Evolutionary conservation across 2,888 invertebrate species (phyloP).

Genomic region (Noctuana brunneofusca): DNA sequence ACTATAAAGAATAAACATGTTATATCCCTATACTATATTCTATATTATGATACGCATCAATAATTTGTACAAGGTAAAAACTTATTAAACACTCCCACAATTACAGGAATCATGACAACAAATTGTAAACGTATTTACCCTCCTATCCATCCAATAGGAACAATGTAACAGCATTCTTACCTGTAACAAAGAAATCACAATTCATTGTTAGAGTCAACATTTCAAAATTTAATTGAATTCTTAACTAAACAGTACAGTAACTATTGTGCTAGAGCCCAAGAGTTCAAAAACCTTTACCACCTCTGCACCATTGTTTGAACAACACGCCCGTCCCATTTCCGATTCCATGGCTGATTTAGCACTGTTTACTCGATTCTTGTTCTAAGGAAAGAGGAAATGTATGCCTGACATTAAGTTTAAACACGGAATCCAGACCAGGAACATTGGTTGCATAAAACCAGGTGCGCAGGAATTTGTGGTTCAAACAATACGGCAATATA

Average conservation of each 20-base stretch:
- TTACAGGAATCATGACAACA: not conserved
- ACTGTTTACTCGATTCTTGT: constrained; percentile 52
- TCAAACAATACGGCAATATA: constrained; percentile 58
- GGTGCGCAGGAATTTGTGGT: constrained; percentile 57
- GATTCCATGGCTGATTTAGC: constrained; percentile 50
- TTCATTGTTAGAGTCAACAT: constrained; percentile 34
- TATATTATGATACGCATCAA: no score
- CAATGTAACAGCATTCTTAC: constrained; percentile 40
- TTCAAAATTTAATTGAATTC: constrained; percentile 33
- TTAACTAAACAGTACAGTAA: constrained; percentile 33
- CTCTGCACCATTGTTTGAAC: constrained; percentile 38
- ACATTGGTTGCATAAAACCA: constrained; percentile 50
- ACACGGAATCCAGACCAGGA: constrained; percentile 39
- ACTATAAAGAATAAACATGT: no score
- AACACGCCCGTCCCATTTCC: constrained; percentile 40
- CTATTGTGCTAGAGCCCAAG: constrained; percentile 35
- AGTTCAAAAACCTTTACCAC: constrained; percentile 44
- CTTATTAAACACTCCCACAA: not conserved
- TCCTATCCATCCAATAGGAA: constrained; percentile 11
- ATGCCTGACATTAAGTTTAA: constrained; percentile 48
- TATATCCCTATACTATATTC: no score
- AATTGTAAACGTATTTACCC: constrained; percentile 21
- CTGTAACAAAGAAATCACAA: constrained; percentile 44
- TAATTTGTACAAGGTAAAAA: not conserved
- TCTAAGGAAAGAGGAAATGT: constrained; percentile 51